These are phyloP conservation scores for Gastrophysa polygoni DNA, from an alignment of 2,888 invertebrate genomes.

Conservation along the genomic window DNA sequence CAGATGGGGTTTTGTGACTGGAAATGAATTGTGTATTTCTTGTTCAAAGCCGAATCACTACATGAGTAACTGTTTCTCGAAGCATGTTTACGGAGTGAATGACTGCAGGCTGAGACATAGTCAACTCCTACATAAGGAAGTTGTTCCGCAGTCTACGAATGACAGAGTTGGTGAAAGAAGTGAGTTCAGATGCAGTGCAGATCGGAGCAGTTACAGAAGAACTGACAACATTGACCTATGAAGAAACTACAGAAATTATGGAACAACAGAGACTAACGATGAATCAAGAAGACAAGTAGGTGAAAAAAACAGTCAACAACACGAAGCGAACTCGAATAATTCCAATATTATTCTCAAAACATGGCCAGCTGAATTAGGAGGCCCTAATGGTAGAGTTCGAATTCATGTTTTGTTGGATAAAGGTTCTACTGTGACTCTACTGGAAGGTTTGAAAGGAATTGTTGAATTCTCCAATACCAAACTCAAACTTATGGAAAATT, in stretches of 20 bases:
- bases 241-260: no score
- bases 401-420: background rate
- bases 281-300: no score
- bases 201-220: no score
- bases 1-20: background rate
- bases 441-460: slow-evolving; percentile 7
- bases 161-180: no score
- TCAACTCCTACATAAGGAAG: background rate
- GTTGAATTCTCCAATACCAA: slow-evolving; percentile 1
- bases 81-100: background rate
- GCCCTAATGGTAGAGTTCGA: background rate
- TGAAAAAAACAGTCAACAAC: no score
- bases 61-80: background rate
- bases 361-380: background rate
- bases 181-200: no score
- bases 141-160: no score
- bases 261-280: no score
- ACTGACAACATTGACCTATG: no score
- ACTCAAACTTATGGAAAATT: background rate
- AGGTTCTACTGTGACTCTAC: slow-evolving; percentile 8
- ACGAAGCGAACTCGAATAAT: no score
- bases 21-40: background rate
- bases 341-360: background rate
- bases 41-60: background rate
- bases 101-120: background rate